phyloP scores from a whole-genome alignment of 1,140 invertebrate species.

The Dryas iulia region DNA sequence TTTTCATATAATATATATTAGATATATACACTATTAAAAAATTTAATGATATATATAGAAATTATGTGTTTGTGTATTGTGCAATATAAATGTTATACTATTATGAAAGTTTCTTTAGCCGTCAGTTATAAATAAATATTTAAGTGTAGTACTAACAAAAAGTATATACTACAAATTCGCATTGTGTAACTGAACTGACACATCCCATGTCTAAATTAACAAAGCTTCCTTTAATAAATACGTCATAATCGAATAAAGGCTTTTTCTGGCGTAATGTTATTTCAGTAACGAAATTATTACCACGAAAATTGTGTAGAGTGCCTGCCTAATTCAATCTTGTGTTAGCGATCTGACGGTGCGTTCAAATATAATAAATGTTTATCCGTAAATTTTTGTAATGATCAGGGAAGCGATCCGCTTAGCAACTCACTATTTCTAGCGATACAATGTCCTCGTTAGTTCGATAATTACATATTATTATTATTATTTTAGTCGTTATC shows the following conservation, averaged over 20 bases:
- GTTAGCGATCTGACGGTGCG: not conserved
- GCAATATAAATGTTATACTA: too few species aligned
- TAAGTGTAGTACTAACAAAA: too few species aligned
- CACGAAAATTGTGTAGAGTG: conserved; percentile 1
- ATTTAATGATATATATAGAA: too few species aligned
- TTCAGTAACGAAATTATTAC: conserved; percentile 1
- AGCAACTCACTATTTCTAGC: not conserved
- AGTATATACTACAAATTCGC: too few species aligned
- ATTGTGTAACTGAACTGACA: not conserved
- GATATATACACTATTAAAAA: too few species aligned
- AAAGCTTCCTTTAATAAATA: not conserved
- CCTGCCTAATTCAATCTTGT: not conserved
- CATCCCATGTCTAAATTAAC: not conserved
- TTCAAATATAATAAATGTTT: not conserved
- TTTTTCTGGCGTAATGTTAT: not conserved
- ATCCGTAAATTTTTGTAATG: not conserved
- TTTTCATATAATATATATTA: too few species aligned
- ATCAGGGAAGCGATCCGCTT: not conserved
- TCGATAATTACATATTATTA: conserved; percentile 14
- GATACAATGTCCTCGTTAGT: conserved; percentile 7
- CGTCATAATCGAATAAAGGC: not conserved
- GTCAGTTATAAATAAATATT: too few species aligned
- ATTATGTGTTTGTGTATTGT: too few species aligned
- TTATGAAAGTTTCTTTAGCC: too few species aligned
- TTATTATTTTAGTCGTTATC: not conserved